Evolutionary conservation across 1,140 invertebrate genomes (phyloP), one percentile per base, ranked within the genome.

Genomic region (Monochamus saltuarius): DNA sequence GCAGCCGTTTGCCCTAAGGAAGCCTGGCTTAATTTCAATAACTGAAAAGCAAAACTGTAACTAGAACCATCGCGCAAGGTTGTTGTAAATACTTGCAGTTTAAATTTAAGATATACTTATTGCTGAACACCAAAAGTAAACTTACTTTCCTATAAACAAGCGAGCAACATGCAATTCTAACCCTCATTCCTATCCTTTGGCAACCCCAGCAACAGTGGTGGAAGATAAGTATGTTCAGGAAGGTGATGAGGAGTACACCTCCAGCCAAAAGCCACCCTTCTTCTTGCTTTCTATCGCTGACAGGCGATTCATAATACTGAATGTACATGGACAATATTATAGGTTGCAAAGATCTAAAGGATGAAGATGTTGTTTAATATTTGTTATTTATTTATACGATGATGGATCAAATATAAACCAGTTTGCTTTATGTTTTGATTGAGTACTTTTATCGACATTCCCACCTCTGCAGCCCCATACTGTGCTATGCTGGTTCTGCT

Each of bases 81-180:
- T n/a, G n/a, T n/a, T n/a, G n/a, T n/a, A n/a, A n/a, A n/a, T n/a
- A n/a, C n/a, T n/a, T n/a, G n/a, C n/a, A n/a, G n/a, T n/a, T n/a
- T n/a, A n/a, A n/a, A n/a, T n/a, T n/a, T n/a, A n/a, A n/a, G n/a
- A n/a, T n/a, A n/a, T n/a, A n/a, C n/a, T n/a, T n/a, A n/a, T 6
- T 29, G 22, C 22, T 29, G 22, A n/a, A 3, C 22, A 29, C 22
- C 6, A 6, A 29, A 46, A 46, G 9, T 13, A 16, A 53, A 45
- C 17, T 39, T 85, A 82, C 81, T 72, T 84, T 83, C 75, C 81
- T 76, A 62, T 84, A 84, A 50, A 84, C 75, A 10, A 84, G 66
- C 1, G 82, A 82, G 47, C 78, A 82, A 56, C 78, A 78, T 0
- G 82, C 82, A 19, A 83, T 74, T 61, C 82, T 71, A 57, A 81